A percentile compares a stretch with the other conserved stretches of the same genome.
Conservation (phyloP, 1,140 invertebrate genomes). For the Agrypnia vestita region DNA sequence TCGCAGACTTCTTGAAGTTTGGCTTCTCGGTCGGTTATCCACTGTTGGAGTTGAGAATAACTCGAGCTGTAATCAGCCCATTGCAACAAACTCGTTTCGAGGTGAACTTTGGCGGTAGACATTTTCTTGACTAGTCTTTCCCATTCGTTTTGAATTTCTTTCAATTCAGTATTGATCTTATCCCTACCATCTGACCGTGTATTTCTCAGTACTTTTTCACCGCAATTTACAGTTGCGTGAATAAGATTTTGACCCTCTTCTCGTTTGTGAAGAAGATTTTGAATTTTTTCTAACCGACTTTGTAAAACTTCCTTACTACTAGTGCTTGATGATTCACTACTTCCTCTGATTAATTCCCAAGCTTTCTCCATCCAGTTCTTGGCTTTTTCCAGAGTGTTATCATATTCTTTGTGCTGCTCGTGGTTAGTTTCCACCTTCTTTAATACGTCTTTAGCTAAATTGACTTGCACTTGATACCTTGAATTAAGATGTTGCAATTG, state of each 20-base stretch:
- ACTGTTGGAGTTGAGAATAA: conserved; percentile 92
- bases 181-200: conserved; percentile 93
- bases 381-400: conserved; percentile 85
- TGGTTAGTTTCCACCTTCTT: conserved; percentile 94
- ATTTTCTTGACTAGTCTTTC: conserved; percentile 93
- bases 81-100: conserved; percentile 93
- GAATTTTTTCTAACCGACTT: conserved; percentile 84
- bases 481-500: conserved; percentile 93
- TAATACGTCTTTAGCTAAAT: conserved; percentile 92
- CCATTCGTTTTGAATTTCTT: conserved; percentile 94
- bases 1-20: conserved; percentile 95
- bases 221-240: conserved; percentile 91
- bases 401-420: conserved; percentile 90
- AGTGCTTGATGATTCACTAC: conserved; percentile 84
- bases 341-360: conserved; percentile 86
- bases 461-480: conserved; percentile 91
- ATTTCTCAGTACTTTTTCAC: conserved; percentile 92
- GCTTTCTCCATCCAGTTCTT: conserved; percentile 92
- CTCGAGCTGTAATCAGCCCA: conserved; percentile 97
- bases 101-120: conserved; percentile 91
- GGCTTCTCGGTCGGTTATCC: conserved; percentile 95
- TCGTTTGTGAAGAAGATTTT: conserved; percentile 86
- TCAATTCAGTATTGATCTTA: conserved; percentile 88
- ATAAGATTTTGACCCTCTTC: conserved; percentile 94
- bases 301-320: conserved; percentile 90